Evolutionary conservation across 2,113 vertebrate species (phyloP), one percentile per base, ranked within the genome.

Genomic region (Nanorana parkeri): DNA sequence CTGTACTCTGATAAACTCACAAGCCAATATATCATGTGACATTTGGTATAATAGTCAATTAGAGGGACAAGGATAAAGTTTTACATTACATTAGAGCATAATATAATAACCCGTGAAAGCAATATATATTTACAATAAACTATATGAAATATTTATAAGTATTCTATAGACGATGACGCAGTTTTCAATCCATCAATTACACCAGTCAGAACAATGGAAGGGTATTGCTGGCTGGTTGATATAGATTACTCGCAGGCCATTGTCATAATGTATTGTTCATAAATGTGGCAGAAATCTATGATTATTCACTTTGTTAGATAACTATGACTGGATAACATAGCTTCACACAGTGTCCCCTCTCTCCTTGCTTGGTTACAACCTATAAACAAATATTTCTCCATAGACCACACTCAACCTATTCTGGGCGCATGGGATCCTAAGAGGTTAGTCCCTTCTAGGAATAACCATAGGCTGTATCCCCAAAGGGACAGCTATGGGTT

Each of bases 351-450:
- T 15, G 26, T 52, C 19, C 56, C 52, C 26, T 58, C 68, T 13
- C 64, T 66, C 58, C 65, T 58, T 54, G 24, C 61, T 55, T 68
- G 4, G 36, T 17, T n/a, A 19, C 52, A 66, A 23, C 71, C 32
- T 76, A 76, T 67, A 83, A 83, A 83, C 71, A 83, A 83, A 83
- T 67, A 64, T 67, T 36, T 83, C 71, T 83, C 80, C 29, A 83
- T 32, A 83, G 80, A 83, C 80, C 80, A 83, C 63, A 83, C 80
- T 76, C 13, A 51, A 36, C 36, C 58, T 83, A 83, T 83, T 83
- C 73, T 83, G 65, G 71, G 80, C 29, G 21, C 63, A 47, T 3
- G 19, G 29, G 8, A 54, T 68, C 80, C 80, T 32, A 21, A n/a
- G 51, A 83, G 80, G 28, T 32, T 74, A 5, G 63, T 61, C 64